Percentiles rank a stretch among this genome's conserved stretches.
Conservation (phyloP, 2,113 vertebrate species). For the Silurus meridionalis region DNA sequence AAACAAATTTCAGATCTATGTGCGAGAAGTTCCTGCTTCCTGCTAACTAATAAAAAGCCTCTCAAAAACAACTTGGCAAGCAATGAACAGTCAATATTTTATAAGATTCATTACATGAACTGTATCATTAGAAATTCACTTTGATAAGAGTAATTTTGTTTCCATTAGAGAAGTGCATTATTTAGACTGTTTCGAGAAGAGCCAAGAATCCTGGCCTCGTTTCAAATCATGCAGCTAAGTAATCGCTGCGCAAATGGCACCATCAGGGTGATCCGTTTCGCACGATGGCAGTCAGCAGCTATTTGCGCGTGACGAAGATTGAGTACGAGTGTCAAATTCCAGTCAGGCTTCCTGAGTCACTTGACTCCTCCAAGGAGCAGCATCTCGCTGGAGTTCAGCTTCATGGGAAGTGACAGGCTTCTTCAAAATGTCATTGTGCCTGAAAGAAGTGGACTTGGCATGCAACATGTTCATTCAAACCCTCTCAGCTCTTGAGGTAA, state of each 20-base stretch:
- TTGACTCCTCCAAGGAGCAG: constrained; percentile 44
- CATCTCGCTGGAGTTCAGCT: constrained; percentile 53
- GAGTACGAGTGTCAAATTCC: constrained; percentile 58
- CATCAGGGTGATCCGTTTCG: constrained; percentile 44
- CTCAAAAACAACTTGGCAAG: constrained; percentile 4
- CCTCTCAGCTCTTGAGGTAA: not conserved
- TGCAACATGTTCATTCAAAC: constrained; percentile 51
- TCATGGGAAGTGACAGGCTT: constrained; percentile 59
- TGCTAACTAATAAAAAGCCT: constrained; percentile 48
- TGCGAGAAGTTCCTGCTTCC: not conserved
- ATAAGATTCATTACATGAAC: constrained; percentile 66
- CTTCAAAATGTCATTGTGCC: constrained; percentile 60
- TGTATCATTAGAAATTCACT: constrained; percentile 60
- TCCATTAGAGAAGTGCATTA: constrained; percentile 53
- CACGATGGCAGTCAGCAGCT: constrained; percentile 62
- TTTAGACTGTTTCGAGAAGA: constrained; percentile 34
- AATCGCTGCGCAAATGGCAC: constrained; percentile 52
- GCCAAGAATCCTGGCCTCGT: constrained; percentile 46
- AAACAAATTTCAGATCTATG: not conserved
- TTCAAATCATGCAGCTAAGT: constrained; percentile 48
- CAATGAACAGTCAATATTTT: constrained; percentile 55
- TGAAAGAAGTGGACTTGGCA: constrained; percentile 60
- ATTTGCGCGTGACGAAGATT: constrained; percentile 50
- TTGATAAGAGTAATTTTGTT: constrained; percentile 61
- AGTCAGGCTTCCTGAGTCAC: constrained; percentile 53